Conservation (phyloP, 2,888 invertebrate species). For the Lithophane semibrunnea region DNA sequence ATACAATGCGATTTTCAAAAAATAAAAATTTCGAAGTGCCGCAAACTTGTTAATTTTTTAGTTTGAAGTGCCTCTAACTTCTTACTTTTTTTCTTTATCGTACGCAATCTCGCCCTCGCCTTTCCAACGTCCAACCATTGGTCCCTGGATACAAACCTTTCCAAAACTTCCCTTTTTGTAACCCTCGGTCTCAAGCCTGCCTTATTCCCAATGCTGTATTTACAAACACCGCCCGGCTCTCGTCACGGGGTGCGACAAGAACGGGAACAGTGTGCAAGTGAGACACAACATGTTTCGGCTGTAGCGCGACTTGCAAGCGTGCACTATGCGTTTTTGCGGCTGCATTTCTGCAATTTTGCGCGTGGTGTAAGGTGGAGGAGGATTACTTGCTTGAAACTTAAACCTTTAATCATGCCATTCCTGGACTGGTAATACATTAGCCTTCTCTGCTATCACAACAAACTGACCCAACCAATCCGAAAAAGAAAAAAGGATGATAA, state of each 20-base stretch:
- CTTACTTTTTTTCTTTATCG: constrained; percentile 15
- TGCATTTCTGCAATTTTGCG: constrained; percentile 81
- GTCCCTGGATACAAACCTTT: constrained; percentile 24
- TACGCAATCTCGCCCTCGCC: not conserved
- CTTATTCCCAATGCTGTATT: constrained; percentile 68
- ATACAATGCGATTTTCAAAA: not conserved
- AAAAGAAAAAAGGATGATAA: not conserved
- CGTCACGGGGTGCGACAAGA: constrained; percentile 72
- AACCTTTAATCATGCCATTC: not conserved
- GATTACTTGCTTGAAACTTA: not conserved
- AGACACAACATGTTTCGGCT: constrained; percentile 76
- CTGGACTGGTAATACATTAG: not conserved
- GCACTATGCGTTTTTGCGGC: constrained; percentile 88
- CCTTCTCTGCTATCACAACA: not conserved
- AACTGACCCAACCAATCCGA: not conserved
- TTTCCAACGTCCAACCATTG: constrained; percentile 14
- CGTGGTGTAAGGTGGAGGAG: constrained; percentile 68
- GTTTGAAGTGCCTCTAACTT: not conserved
- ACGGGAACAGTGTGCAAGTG: constrained; percentile 70
- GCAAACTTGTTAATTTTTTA: not conserved
- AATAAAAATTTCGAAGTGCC: not conserved
- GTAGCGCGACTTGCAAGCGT: constrained; percentile 80
- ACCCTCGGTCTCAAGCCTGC: constrained; percentile 11
- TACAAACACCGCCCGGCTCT: constrained; percentile 70
- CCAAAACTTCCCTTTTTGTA: constrained; percentile 45